Evolutionary conservation across 2,113 vertebrate species (phyloP).

Genomic region (Naja naja): DNA sequence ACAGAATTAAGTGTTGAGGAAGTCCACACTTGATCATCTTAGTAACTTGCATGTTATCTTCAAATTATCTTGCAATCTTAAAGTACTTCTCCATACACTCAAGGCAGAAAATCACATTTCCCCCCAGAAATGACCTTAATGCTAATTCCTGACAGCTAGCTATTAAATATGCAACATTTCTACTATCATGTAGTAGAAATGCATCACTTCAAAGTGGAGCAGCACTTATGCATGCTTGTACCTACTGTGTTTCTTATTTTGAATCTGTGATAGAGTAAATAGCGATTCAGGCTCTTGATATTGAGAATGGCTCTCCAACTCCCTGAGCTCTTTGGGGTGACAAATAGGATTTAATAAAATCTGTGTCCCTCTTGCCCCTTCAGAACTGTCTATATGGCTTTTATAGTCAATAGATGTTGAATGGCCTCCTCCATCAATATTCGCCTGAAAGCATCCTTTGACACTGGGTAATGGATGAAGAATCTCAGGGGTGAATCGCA

Average conservation of each 20-base stretch:
- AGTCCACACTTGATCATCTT: background rate
- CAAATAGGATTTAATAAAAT: no score
- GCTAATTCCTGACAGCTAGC: background rate
- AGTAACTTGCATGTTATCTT: background rate
- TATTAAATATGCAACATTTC: background rate
- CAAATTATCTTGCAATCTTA: background rate
- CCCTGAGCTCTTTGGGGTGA: no score
- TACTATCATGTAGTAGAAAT: background rate
- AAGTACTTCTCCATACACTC: background rate
- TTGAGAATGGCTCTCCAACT: no score
- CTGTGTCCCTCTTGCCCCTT: no score
- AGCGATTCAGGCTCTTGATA: no score
- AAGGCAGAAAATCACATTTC: background rate
- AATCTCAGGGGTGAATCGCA: no score
- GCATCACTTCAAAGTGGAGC: background rate
- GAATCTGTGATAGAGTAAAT: no score
- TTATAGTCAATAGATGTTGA: no score
- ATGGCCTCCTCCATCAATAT: no score
- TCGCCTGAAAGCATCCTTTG: no score
- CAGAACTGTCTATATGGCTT: no score
- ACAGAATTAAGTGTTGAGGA: background rate
- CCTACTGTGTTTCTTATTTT: background rate
- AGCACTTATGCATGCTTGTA: background rate
- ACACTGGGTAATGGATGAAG: no score
- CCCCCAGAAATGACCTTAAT: background rate